A percentile compares a stretch with the other conserved stretches of the same genome.
Conservation (phyloP, 2,113 vertebrate genomes). For the Dromas ardeola region DNA sequence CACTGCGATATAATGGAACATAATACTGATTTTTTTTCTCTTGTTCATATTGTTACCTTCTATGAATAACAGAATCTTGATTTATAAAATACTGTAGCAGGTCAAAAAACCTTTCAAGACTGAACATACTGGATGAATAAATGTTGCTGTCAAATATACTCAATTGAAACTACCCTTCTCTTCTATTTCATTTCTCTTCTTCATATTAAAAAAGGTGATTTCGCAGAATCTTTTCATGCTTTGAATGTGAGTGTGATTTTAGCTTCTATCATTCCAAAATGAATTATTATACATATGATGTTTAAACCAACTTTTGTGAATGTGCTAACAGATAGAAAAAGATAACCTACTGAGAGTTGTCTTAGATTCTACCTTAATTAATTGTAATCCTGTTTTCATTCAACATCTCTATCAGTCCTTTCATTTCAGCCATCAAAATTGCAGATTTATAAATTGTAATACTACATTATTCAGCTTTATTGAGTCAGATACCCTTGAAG, state of each 20-base stretch:
- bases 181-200: background rate
- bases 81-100: background rate
- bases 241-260: background rate
- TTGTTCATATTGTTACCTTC: background rate
- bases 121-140: background rate
- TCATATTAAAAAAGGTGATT: background rate
- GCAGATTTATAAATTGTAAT: slow-evolving; percentile 13
- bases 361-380: background rate
- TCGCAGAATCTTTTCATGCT: background rate
- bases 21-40: background rate
- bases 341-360: background rate
- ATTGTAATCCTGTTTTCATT: background rate
- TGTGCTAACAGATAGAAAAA: background rate
- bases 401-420: background rate
- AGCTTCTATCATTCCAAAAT: background rate
- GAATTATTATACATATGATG: background rate
- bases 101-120: background rate
- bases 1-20: background rate
- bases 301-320: background rate
- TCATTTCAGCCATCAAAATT: background rate
- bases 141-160: background rate
- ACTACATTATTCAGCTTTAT: slow-evolving; percentile 48
- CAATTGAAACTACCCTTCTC: background rate
- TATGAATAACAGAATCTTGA: background rate
- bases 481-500: slow-evolving; percentile 54